Conservation (phyloP, 1,140 invertebrate genomes). For the Marisa cornuarietis region DNA sequence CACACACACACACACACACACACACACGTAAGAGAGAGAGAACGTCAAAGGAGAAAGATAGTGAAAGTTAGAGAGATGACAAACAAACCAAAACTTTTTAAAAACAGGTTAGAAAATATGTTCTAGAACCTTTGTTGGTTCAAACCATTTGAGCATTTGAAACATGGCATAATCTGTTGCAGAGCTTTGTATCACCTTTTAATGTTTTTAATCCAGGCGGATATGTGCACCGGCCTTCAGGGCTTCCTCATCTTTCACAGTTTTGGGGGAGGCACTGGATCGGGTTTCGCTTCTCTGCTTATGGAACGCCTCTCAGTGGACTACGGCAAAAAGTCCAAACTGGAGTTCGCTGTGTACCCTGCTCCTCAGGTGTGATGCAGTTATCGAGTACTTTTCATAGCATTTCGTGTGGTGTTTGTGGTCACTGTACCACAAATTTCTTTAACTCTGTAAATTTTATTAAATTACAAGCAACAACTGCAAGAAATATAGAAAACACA, state of each 20-base stretch:
- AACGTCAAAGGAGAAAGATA: too few relatives aligned
- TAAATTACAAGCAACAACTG: background rate
- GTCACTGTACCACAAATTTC: background rate
- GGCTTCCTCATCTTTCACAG: slow-evolving; percentile 72
- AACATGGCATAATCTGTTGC: too few relatives aligned
- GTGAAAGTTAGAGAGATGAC: too few relatives aligned
- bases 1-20: too few relatives aligned
- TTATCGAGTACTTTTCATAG: background rate
- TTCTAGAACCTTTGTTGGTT: too few relatives aligned
- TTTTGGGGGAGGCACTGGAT: slow-evolving; percentile 77
- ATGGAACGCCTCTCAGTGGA: slow-evolving; percentile 89
- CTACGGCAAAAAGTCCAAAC: slow-evolving; percentile 88
- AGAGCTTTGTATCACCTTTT: too few relatives aligned
- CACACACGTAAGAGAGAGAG: too few relatives aligned
- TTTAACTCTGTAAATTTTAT: background rate
- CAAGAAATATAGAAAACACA: slow-evolving; percentile 22
- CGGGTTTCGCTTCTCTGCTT: slow-evolving; percentile 85
- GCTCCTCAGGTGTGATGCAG: slow-evolving; percentile 57
- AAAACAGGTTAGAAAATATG: too few relatives aligned
- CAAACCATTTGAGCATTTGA: too few relatives aligned
- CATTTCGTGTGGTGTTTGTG: too few relatives aligned
- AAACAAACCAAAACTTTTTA: too few relatives aligned
- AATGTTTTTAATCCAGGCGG: slow-evolving; percentile 64
- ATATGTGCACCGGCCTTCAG: slow-evolving; percentile 82
- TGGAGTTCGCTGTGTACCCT: slow-evolving; percentile 66